Evolutionary conservation across 2,797 vertebrate species (phyloP), one percentile per base, ranked within the genome.

Genomic region (Helarctos malayanus): DNA sequence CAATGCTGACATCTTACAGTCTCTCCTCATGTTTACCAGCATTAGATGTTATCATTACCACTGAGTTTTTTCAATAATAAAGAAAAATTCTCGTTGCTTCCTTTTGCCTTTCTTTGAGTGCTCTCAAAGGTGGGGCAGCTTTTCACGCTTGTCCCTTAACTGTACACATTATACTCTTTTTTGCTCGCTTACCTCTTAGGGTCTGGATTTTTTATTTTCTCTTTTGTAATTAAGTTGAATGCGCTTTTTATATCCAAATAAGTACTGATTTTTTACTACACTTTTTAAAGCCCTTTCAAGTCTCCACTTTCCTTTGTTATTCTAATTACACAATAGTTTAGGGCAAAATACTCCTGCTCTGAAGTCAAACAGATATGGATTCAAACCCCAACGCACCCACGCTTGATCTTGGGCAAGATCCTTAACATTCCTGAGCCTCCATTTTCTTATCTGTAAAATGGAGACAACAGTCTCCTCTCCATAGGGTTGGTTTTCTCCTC

Each of bases 401-500:
- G 6, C 52, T 59, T 11, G 5, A 59, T 75, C 84, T 61, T 7
- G 12, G 32, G 57, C 79, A 21, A 71, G 80, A n/a, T 45, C 15
- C 25, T n/a, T 7, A 2, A 8, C 5, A 0, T 49, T 57, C 10
- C 49, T 16, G 25, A 79, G 32, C 69, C 93, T 91, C 87, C 5
- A 41, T 87, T 15, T 75, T 57, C 69, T 38, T 12, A 5, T 79
- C 91, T 88, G 92, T 9, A 25, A 61, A 96, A 92, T 21, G 85
- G 94, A 75, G 88, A 59, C 68, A 23, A 0, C 8, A 10, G 6
- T 59, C 29, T 84, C 27, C 32, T 52, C 54, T 38, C 18, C 6
- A 0, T 0, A 4, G 32, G 3, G 10, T 0, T 0, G 2, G 4
- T 4, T 41, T 61, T 73, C 38, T 32, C 81, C 29, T 38, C 49